phyloP scores from a whole-genome alignment of 2,888 invertebrate genomes.

The Meghimatium bilineatum region DNA sequence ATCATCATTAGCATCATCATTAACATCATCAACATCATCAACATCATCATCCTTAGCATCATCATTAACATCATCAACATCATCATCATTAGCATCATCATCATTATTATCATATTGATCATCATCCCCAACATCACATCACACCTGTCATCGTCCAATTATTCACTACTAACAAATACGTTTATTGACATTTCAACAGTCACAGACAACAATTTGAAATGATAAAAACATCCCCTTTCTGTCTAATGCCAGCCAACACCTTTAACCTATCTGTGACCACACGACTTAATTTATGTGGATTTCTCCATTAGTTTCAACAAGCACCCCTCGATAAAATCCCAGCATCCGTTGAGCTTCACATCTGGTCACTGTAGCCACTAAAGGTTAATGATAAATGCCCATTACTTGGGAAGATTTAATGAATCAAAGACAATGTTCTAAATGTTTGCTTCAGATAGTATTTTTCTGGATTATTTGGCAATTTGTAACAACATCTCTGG shows the following conservation, averaged over 20 bases:
- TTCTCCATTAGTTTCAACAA: too few species aligned
- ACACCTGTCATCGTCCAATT: not conserved
- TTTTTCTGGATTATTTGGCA: too few species aligned
- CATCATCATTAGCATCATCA: not conserved
- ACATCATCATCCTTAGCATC: not conserved
- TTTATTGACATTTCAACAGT: conserved; percentile 9
- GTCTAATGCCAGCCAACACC: not conserved
- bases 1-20: not conserved
- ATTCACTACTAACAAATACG: not conserved
- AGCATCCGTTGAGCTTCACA: not conserved
- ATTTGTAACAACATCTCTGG: too few species aligned
- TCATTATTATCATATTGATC: not conserved
- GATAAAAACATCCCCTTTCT: not conserved
- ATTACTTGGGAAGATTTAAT: not conserved
- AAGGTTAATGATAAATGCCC: not conserved
- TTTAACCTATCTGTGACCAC: not conserved
- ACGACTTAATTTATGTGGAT: not conserved
- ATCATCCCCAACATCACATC: not conserved
- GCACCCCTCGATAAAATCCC: not conserved
- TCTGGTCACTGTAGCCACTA: not conserved
- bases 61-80: not conserved
- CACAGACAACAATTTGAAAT: not conserved
- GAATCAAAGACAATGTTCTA: not conserved
- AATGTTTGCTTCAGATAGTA: too few species aligned
- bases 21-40: not conserved